Base-by-base conservation (phyloP, 1,140 invertebrate species). In the Meloidogyne chitwoodi region DNA sequence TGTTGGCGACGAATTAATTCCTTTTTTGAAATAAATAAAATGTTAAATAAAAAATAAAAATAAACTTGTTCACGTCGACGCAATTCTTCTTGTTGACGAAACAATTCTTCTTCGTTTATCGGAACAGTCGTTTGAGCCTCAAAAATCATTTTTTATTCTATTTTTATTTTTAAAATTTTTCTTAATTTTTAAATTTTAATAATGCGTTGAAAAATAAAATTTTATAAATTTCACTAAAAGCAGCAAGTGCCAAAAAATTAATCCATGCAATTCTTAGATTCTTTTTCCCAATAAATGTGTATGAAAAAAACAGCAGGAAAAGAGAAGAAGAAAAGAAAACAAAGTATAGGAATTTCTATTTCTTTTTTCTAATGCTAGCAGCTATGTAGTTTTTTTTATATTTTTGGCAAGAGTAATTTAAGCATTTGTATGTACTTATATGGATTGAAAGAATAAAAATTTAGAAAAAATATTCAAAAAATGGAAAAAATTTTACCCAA, bases 81-180 rank as follows among this genome's bases (percentile, higher is more conserved):
- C 31, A 86, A 75, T 34, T 86, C 85, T 62, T 86, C 86, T 68
- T 86, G 85, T 65, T 84, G 84, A n/a, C 85, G 80, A 74, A 86
- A 86, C 70, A 86, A 48, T 48, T 86, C 85, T 67, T 86, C 84
- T 48, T 78, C 48, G 75, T 48, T 68, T 31, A 81, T 81, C 5
- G 48, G 62, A 10, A 81, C 68, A n/a, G 26, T 71, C 19, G 82
- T 14, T 29, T 73, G 70, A 72, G 22, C 70, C 38, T 72, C 29
- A 56, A 72, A 44, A n/a, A 24, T 24, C 29, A 72, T 61, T 62
- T 72, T 16, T 62, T 44, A 62, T 14, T 26, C 12, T 31, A 26
- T 29, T 14, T 16, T n/a, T n/a, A n/a, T n/a, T n/a, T n/a, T n/a
- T n/a, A n/a, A n/a, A 22, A 34, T 66, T 34, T 66, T 66, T 19